Conservation (phyloP, 2,113 vertebrate genomes). For the Neomonachus schauinslandi region DNA sequence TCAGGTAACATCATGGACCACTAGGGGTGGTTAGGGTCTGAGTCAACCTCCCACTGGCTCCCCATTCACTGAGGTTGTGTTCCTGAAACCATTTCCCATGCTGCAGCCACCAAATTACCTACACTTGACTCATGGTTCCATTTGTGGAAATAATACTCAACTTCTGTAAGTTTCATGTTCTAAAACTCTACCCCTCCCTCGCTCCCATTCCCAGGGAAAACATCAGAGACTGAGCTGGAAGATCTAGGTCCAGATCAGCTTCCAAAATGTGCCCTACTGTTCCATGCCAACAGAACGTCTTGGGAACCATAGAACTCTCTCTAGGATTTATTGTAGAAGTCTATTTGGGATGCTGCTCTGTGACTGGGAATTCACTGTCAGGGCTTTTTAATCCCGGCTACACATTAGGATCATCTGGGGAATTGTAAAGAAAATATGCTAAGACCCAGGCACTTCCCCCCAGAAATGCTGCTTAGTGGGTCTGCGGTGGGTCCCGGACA, state of each 20-base stretch:
- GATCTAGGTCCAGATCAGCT: not conserved
- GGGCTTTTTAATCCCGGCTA: not conserved
- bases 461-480: not conserved
- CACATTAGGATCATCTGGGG: not conserved
- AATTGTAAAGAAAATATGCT: not conserved
- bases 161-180: not conserved
- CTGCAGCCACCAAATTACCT: not conserved
- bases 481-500: not conserved
- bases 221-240: not conserved
- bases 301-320: rapidly evolving
- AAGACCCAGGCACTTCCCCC: not conserved
- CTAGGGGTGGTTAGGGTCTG: not conserved
- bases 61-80: not conserved
- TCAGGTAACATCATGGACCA: not conserved
- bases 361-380: not conserved
- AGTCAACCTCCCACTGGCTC: not conserved
- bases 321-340: not conserved
- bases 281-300: rapidly evolving
- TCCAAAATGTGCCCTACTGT: not conserved
- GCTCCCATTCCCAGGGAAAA: not conserved
- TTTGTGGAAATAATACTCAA: not conserved
- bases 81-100: not conserved
- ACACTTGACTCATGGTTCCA: not conserved
- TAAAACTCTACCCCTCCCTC: not conserved
- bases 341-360: rapidly evolving